Evolutionary conservation across 92 coral and sea anemone genomes (phyloP), one percentile per base, ranked within the genome.

Genomic region (Porites divaricata): DNA sequence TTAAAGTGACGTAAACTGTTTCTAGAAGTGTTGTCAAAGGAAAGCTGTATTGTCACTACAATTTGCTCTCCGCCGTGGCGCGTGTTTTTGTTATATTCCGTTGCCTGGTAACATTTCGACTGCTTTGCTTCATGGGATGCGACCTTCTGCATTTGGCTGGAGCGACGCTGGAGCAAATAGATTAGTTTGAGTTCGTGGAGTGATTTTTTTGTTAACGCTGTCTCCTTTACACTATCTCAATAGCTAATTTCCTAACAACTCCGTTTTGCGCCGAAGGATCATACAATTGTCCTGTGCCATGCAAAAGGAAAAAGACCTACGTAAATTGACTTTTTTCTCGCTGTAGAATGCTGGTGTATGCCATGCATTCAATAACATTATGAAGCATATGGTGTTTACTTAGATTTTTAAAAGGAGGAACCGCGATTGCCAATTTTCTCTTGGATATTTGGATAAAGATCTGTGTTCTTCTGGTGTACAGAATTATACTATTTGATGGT

Each of bases 91-190:
- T 82, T 62, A 48, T 15, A 72, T 41, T 0, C 6, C 75, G 88
- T 84, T 84, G 88, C 88, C 75, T 25, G 73, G 88, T 62, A 84
- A 84, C 88, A 64, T 16, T 16, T 84, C 81, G 88, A 67, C 72
- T 75, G 88, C 88, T 84, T 65, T 84, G 88, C 88, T 84, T 67
- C 76, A 84, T 84, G 88, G 88, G 88, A 84, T 63, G 51, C 65
- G 68, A 19, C 81, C 74, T 65, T 83, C 74, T 83, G 73, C 69
- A 72, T 28, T 45, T 17, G 1, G 48, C 13, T 19, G 9, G 11
- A 75, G 35, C 20, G 16, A 28, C 0, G 48, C 13, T 19, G 9
- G 11, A 75, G 35, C 20, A 24, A 28, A 74, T 63, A 54, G 17
- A 10, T 48, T 70, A 41, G 2, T 24, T n/a, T 17, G 48, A 49